phyloP scores from a whole-genome alignment of 2,888 invertebrate genomes.

The Pardosa pseudoannulata region DNA sequence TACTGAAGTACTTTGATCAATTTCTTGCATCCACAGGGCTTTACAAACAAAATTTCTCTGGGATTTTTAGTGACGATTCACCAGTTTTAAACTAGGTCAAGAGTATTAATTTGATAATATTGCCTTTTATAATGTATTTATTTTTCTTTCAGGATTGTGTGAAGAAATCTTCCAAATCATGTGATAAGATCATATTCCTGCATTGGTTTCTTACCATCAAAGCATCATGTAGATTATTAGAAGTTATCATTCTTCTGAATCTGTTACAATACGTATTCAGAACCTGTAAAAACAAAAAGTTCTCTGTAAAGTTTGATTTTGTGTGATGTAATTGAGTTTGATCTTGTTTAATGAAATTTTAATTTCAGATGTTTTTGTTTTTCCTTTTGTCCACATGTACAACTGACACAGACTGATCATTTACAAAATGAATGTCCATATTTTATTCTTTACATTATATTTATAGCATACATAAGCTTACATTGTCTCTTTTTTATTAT shows the following conservation, averaged over 20 bases:
- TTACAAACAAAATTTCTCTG: too few species aligned
- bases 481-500: too few species aligned
- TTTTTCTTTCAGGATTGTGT: background rate
- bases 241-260: slow-evolving; percentile 2
- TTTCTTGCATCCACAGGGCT: too few species aligned
- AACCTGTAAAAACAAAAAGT: background rate
- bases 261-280: slow-evolving; percentile 3
- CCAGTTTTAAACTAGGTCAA: too few species aligned
- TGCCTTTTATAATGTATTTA: too few species aligned
- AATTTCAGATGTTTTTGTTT: background rate
- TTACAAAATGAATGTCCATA: too few species aligned
- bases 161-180: slow-evolving; percentile 14
- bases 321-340: background rate
- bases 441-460: too few species aligned
- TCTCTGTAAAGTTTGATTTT: slow-evolving; percentile 17
- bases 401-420: too few species aligned
- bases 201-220: background rate
- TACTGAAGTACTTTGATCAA: too few species aligned
- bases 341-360: background rate
- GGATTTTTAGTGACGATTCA: too few species aligned
- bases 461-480: too few species aligned
- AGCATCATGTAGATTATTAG: background rate
- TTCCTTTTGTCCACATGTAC: background rate
- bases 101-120: too few species aligned
- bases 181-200: slow-evolving; percentile 17